Evolutionary conservation across 1,140 invertebrate species (phyloP), one percentile per base, ranked within the genome.

Genomic region (Drosophila auraria): DNA sequence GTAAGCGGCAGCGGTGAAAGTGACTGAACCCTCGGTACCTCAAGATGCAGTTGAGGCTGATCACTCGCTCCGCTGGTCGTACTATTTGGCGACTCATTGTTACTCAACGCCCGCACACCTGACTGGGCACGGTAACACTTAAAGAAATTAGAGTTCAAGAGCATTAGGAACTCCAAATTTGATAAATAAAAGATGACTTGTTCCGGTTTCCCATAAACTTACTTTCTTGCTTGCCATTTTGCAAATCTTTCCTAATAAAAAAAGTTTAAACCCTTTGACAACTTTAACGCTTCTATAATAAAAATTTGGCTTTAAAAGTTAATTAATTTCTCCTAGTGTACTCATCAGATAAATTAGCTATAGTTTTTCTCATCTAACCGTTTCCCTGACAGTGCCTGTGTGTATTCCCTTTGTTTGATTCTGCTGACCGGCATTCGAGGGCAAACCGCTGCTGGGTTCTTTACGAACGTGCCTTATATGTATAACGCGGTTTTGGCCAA

Each of bases 281-380:
- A 36, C 9, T 36, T 11, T 11, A 11, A 11, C 11, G 33, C 11
- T 36, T 3, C 8, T 11, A 11, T 11, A 36, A 11, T 33, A 33
- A 11, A 33, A 11, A 33, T 9, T 1, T 11, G 11, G 9, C 3
- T 3, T 36, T 11, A 11, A 11, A 36, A 12, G 11, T 36, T 36
- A 9, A 11, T 36, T 4, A 11, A 12, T 40, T 58, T 68, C 0
- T n/a, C 9, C 3, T 8, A 9, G 65, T 64, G 65, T 72, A 68
- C 54, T 71, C 68, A 72, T 83, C 78, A 78, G 73, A 87, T 81
- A 83, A 87, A 89, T 89, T 89, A 79, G 74, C 65, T 62, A 62
- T 82, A 82, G 82, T 83, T 82, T 80, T 77, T 20, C 1, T 45
- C 33, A 1, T 14, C 14, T 23, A 38, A 20, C 45, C 38, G 25